phyloP scores from a whole-genome alignment of 2,113 vertebrate species.

The Cinclus mexicanus region DNA sequence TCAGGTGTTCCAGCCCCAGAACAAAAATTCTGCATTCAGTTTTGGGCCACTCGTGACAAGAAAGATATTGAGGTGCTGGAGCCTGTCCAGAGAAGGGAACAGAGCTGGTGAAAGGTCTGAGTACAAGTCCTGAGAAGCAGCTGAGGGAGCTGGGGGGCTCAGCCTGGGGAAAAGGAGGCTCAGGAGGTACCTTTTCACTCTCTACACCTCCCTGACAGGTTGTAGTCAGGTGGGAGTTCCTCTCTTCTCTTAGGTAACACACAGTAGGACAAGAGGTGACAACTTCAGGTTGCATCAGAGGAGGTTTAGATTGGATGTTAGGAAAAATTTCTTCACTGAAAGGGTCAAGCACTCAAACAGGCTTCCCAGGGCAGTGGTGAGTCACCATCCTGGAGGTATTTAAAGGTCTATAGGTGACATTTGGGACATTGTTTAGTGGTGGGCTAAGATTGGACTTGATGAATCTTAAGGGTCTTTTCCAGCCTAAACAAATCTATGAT shows the following conservation, averaged over 20 bases:
- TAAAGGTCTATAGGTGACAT: background rate
- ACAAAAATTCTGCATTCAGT: background rate
- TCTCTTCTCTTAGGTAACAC: background rate
- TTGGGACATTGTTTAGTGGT: background rate
- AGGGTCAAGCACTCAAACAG: background rate
- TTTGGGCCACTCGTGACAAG: background rate
- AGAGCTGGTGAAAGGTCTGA: background rate
- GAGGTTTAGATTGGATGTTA: background rate
- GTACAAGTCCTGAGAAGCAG: background rate
- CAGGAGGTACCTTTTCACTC: background rate
- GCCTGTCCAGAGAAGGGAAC: background rate
- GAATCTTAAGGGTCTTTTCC: background rate
- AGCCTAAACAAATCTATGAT: background rate
- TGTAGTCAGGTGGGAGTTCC: background rate
- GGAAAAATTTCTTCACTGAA: background rate
- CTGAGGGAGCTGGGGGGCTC: background rate
- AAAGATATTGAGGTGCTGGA: background rate
- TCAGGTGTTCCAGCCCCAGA: background rate
- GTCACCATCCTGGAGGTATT: background rate
- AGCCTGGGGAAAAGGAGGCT: background rate
- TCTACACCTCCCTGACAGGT: background rate
- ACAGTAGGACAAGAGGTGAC: background rate
- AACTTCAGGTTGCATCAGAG: background rate
- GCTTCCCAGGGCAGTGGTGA: background rate
- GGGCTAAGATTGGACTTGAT: background rate